Evolutionary conservation across 2,113 vertebrate species (phyloP), one percentile per base, ranked within the genome.

Genomic region (Coptodon bakossiorum): DNA sequence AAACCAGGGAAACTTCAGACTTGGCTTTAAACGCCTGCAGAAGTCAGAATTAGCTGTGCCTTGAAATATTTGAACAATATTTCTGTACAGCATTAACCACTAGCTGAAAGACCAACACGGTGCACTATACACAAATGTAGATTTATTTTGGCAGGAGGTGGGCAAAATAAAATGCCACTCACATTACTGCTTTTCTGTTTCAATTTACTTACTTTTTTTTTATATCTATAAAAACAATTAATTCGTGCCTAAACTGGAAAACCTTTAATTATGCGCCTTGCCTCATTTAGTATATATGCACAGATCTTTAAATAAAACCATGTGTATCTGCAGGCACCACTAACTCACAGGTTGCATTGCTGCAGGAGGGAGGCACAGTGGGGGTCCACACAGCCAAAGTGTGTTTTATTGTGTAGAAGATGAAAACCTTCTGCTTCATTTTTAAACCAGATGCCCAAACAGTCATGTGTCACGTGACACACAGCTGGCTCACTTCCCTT

Each of bases 171-270:
- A 48, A 29, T 50, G 4, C 1, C 24, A 31, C 43, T 48, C 24
- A 48, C n/a, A 45, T 45, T 0, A 2, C 14, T 76, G 43, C 9
- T 19, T 78, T 0, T 73, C 38, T 50, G 1, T 29, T 50, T 78
- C 31, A 50, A 50, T 48, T 78, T 0, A 31, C 40, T 29, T 76
- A 11, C 2, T 7, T 16, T 29, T n/a, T 11, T 11, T 5, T 12
- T 45, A 10, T 31, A 50, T 31, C 14, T 29, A 31, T 50, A 29
- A 50, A 50, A 78, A 78, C 19, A 12, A 31, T 52, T 7, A 29
- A 78, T 31, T 76, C 17, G 29, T 3, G 16, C 9, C 43, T 76
- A 76, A 76, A 50, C 9, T 76, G 24, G 43, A 50, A 50, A 76
- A 71, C 36, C 5, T 71, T 22, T 71, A 40, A 71, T 71, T 43